These are phyloP conservation scores for Trichogramma dendrolimi DNA, from an alignment of 2,888 invertebrate species.

Conservation along the genomic window DNA sequence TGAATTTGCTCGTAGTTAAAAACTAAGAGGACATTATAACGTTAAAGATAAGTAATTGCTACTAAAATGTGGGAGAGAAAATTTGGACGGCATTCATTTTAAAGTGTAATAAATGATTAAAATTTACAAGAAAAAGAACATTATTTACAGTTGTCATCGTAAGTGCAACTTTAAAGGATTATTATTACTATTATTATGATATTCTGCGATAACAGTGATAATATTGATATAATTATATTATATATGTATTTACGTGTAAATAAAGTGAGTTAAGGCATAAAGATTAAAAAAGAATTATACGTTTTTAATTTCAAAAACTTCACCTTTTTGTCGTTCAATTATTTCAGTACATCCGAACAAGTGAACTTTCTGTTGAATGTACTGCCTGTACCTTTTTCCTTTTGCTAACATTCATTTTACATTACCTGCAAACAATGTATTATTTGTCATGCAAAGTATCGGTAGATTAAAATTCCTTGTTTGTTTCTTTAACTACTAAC, in stretches of 20 bases:
- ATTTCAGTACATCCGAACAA: too few relatives aligned
- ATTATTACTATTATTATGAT: slow-evolving; percentile 16
- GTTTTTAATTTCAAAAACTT: too few relatives aligned
- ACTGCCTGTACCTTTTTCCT: too few relatives aligned
- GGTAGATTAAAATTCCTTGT: too few relatives aligned
- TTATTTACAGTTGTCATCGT: slow-evolving; percentile 42
- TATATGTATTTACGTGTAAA: slow-evolving; percentile 51
- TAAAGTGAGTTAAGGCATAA: slow-evolving; percentile 36
- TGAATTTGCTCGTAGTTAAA: too few relatives aligned
- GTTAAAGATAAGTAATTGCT: neutral
- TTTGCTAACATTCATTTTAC: too few relatives aligned
- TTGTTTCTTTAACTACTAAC: too few relatives aligned
- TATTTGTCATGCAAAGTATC: too few relatives aligned
- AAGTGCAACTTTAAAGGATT: slow-evolving; percentile 46
- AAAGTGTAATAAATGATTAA: slow-evolving; percentile 18
- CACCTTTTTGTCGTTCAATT: too few relatives aligned
- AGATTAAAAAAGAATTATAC: neutral
- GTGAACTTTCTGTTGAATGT: too few relatives aligned
- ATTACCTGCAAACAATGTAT: too few relatives aligned
- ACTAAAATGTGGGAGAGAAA: neutral
- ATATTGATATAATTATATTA: slow-evolving; percentile 50
- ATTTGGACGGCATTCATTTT: slow-evolving; percentile 24
- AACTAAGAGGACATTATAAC: neutral
- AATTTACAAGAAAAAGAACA: slow-evolving; percentile 22
- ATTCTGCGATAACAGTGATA: slow-evolving; percentile 33